Percentiles rank a stretch among this genome's conserved stretches.
Conservation (phyloP, 1,140 invertebrate species). For the Cotesia glomerata region DNA sequence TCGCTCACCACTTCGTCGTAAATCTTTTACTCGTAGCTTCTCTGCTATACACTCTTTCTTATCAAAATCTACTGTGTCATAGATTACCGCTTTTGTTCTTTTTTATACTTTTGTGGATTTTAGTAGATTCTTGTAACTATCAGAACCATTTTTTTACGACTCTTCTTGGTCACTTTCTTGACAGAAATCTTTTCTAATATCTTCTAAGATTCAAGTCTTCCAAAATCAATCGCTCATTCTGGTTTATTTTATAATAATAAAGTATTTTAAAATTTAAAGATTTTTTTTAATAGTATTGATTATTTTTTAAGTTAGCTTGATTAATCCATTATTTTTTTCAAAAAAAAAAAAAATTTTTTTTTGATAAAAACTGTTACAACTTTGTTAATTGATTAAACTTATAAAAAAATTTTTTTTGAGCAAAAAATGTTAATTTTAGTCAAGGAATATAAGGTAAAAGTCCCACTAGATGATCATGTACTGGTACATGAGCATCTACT, state of each 20-base stretch:
- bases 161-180: slow-evolving; percentile 19
- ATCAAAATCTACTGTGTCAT: slow-evolving; percentile 43
- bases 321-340: neutral
- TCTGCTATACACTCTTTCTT: slow-evolving; percentile 47
- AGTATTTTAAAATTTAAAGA: neutral
- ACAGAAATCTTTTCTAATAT: slow-evolving; percentile 1
- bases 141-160: slow-evolving; percentile 30
- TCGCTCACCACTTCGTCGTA: slow-evolving; percentile 55
- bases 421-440: too few relatives aligned
- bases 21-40: slow-evolving; percentile 53
- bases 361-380: too few relatives aligned
- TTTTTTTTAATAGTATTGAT: neutral
- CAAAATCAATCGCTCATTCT: neutral
- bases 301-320: neutral
- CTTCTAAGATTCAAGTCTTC: neutral
- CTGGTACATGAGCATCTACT: too few relatives aligned
- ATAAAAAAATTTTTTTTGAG: too few relatives aligned
- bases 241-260: neutral
- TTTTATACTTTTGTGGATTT: neutral
- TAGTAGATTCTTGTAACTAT: neutral
- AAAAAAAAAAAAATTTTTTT: neutral
- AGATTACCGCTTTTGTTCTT: neutral
- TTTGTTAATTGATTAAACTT: too few relatives aligned
- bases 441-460: too few relatives aligned
- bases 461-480: too few relatives aligned